Conservation (phyloP, 2,888 invertebrate genomes). For the Anthophora plumipes region DNA sequence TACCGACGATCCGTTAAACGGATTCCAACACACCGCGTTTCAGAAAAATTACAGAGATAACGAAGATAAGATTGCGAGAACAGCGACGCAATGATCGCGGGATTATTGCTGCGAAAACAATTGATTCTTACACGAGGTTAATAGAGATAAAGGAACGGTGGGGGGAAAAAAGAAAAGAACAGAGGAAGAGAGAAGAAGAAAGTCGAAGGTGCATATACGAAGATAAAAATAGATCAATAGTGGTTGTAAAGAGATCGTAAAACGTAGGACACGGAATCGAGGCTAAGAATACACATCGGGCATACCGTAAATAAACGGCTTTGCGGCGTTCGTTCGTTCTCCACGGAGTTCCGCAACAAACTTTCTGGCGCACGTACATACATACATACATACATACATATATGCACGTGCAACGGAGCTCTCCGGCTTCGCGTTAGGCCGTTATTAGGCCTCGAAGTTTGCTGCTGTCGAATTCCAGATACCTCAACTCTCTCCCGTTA, state of each 20-base stretch:
- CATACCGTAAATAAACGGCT: conserved; percentile 23
- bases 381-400: too few species aligned
- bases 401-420: not conserved
- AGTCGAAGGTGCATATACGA: not conserved
- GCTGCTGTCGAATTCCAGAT: not conserved
- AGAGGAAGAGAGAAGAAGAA: too few species aligned
- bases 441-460: too few species aligned
- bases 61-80: not conserved
- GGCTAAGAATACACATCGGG: not conserved
- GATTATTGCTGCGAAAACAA: not conserved
- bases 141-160: not conserved
- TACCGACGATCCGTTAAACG: too few species aligned
- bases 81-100: not conserved
- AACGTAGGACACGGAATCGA: conserved; percentile 14
- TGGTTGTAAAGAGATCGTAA: not conserved
- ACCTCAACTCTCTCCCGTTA: not conserved
- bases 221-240: conserved; percentile 9
- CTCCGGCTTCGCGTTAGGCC: not conserved
- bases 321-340: not conserved
- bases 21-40: too few species aligned
- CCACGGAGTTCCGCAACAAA: not conserved
- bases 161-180: too few species aligned
- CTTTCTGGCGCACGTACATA: not conserved
- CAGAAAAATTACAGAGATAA: too few species aligned
- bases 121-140: not conserved